Base-by-base conservation (phyloP, 2,797 vertebrate species). In the Cuniculus paca region DNA sequence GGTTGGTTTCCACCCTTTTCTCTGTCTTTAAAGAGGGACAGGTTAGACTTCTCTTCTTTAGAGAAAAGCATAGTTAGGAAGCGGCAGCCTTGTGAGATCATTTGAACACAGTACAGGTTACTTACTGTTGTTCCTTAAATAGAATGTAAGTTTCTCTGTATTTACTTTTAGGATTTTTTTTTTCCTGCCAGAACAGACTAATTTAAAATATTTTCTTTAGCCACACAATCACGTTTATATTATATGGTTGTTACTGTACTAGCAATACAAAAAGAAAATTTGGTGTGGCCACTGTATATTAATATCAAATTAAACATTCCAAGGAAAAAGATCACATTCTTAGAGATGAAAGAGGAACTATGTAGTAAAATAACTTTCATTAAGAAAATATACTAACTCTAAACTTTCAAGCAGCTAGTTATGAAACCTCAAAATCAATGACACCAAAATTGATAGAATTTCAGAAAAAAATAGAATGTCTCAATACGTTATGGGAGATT, bases 141-240 rank as follows among this genome's bases (percentile, higher is more conserved):
- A 50, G 42, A 50, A 31, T 58, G 13, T 42, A 58, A 79, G 42
- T 26, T 61, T 81, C 70, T 72, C 63, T 24, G 13, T 42, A 42
- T 52, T 52, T 72, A 52, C 9, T 61, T 88, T 50, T 16, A 11
- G 54, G n/a, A 34, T 56, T 80, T 13, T 80, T 24, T 68, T 34
- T 70, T 70, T n/a, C 3, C 54, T 78, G 39, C n/a, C 20, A 52
- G 42, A 81, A 72, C 8, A 81, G 17, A 36, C 31, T 52, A 75
- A 88, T 60, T 81, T 77, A 94, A 93, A 89, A 77, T 77, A 77
- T 54, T 42, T 85, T 74, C 6, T 83, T 65, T 36, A 39, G 31
- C 17, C 70, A 77, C 8, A 58, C 31, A 79, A 39, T 36, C 7
- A 65, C 17, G 17, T 56, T 26, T 34, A 36, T 68, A 22, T 74